Base-by-base conservation (phyloP, 1,140 invertebrate species). In the Heliconius eleuchia region DNA sequence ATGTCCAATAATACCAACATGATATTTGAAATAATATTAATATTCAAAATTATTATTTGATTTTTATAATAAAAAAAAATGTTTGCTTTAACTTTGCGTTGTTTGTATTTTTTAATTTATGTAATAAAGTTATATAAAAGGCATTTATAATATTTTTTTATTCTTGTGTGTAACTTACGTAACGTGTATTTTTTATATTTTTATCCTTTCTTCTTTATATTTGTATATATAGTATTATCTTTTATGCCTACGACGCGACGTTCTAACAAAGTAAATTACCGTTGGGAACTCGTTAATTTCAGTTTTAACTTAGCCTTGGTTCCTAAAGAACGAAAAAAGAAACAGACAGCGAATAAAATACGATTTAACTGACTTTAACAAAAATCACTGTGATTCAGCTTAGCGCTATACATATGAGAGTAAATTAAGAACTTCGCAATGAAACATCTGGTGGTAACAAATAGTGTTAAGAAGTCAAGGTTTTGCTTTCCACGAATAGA, bases 291-390 rank as follows among this genome's bases (percentile, higher is more conserved):
- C 39, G 74, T 66, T 75, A 75, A 66, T 60, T 75, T 75, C 39
- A 66, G 16, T 34, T 74, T 46, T 46, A n/a, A 66, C 55, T 75
- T 75, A 42, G 74, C 74, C 74, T 75, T 75, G 55, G 66, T 75
- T 55, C 34, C 66, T 55, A 75, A 66, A 75, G 55, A 34, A 42
- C 16, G 37, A 42, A 74, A 74, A 74, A 34, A 74, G 39, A 75
- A 42, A 75, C 19, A 42, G 60, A 75, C 55, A 39, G 39, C n/a
- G 50, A 55, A 57, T 74, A 39, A 42, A 75, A 66, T 75, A 75
- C 74, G 55, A 75, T 55, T 60, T 75, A 13, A 66, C 60, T 66
- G 60, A 66, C 60, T 66, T 66, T 23, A 66, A 66, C 60, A 66
- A 30, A 66, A 66, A 66, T 11, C 23, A 5, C 27, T 66, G 13